Evolutionary conservation across 2,888 invertebrate genomes (phyloP), one percentile per base, ranked within the genome.

Genomic region (Lithophane socia): DNA sequence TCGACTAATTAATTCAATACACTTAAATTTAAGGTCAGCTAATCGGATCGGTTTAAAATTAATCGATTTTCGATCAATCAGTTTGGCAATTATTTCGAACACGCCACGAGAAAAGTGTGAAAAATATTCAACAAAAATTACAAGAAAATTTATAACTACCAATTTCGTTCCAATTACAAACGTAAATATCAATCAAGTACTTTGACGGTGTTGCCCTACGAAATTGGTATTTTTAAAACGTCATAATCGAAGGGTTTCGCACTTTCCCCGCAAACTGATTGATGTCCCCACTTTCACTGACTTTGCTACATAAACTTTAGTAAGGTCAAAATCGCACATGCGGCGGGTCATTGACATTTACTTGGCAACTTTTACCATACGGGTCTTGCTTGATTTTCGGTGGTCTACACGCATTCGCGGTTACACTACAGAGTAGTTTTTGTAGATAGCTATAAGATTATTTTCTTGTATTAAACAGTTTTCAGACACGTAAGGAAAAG

Each of bases 221-320:
- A 49, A 68, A 42, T 54, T 29, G 44, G 58, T 42, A 49, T 42
- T 75, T 75, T 77, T 37, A 47, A 56, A 75, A 65, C 67, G 78
- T 79, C 79, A 81, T 73, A 83, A 84, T 71, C 73, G 84, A 89
- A 92, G 92, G 92, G 92, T 87, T 89, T 86, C 75, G 37, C 86
- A 88, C 93, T 93, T 93, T 93, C 93, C 85, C 92, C 86, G 69
- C 68, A 12, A 78, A 75, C 80, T 92, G 91, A 92, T 91, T 88
- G 90, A 92, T 92, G 89, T 82, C 86, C 88, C 85, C 80, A 92
- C 93, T 93, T 93, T 93, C 93, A 91, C 93, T 91, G 77, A 85
- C 79, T 91, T 89, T 89, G 87, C 87, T 89, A 89, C 90, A 88
- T 82, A 92, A 92, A 93, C 90, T 91, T 88, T 74, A 81, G 78